Percentiles rank a stretch among this genome's conserved stretches.
phyloP scores from a whole-genome alignment of 2,113 vertebrate species.

The Eolophus roseicapilla region DNA sequence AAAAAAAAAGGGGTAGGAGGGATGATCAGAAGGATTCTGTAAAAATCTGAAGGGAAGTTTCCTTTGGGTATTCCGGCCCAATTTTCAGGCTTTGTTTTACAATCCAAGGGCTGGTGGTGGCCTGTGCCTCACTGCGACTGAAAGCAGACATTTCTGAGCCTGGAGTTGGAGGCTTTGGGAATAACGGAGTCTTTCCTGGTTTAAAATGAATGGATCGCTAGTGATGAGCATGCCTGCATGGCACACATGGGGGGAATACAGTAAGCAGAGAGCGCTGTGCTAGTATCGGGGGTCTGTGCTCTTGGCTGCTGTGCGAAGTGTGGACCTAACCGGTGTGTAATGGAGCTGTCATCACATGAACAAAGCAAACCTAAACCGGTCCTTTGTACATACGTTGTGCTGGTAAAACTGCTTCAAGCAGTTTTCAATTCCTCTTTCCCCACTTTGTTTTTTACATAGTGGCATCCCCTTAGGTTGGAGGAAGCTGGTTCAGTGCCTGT shows the following conservation, averaged over 20 bases:
- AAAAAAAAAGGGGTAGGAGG: fast-evolving
- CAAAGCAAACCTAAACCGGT: background rate
- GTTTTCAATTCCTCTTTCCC: background rate
- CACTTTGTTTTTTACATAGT: background rate
- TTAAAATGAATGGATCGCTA: background rate
- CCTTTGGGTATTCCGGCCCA: background rate
- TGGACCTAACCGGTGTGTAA: background rate
- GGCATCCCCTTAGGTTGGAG: background rate
- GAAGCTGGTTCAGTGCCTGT: background rate
- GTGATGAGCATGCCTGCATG: fast-evolving
- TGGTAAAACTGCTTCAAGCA: background rate
- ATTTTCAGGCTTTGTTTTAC: background rate
- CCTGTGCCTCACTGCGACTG: background rate
- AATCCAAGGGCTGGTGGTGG: background rate
- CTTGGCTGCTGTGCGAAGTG: background rate
- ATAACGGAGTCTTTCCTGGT: background rate
- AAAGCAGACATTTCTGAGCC: background rate
- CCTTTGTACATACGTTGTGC: fast-evolving
- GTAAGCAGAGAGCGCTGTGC: fast-evolving
- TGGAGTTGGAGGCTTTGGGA: background rate
- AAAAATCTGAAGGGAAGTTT: background rate
- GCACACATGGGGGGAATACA: fast-evolving
- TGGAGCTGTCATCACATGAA: background rate
- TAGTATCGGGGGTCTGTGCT: fast-evolving
- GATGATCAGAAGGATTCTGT: background rate